Percentiles rank a stretch among this genome's conserved stretches.
These are phyloP conservation scores for Synergus japonicus DNA, from an alignment of 2,888 invertebrate genomes.

Conservation along the genomic window DNA sequence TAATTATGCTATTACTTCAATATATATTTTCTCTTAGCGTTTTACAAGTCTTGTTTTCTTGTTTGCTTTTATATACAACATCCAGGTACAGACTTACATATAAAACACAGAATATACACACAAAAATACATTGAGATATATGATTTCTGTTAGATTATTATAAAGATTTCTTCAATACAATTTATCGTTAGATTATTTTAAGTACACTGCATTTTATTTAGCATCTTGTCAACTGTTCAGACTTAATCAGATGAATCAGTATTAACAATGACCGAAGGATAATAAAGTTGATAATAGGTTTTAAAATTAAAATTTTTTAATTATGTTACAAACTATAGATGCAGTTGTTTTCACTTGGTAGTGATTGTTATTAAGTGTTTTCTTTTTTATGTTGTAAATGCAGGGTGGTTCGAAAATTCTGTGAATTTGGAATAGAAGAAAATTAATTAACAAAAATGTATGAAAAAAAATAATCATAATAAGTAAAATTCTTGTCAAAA, in stretches of 20 bases:
- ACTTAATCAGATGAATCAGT: conserved; percentile 31
- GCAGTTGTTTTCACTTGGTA: neutral
- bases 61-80: conserved; percentile 13
- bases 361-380: neutral
- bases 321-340: too few relatives aligned
- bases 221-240: neutral
- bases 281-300: neutral
- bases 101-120: neutral
- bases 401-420: conserved; percentile 15
- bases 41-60: conserved; percentile 5
- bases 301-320: neutral
- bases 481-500: neutral
- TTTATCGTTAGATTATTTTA: conserved; percentile 15
- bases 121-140: conserved; percentile 4
- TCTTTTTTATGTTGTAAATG: conserved; percentile 37
- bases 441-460: neutral
- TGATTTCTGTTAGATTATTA: conserved; percentile 1
- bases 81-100: neutral
- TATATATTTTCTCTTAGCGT: neutral
- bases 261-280: conserved; percentile 1
- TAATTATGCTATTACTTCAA: conserved; percentile 7
- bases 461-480: neutral
- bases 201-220: conserved; percentile 30
- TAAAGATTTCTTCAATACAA: conserved; percentile 16
- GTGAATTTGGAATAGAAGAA: neutral